phyloP scores from a whole-genome alignment of 2,113 vertebrate species.

The Hipposideros armiger region DNA sequence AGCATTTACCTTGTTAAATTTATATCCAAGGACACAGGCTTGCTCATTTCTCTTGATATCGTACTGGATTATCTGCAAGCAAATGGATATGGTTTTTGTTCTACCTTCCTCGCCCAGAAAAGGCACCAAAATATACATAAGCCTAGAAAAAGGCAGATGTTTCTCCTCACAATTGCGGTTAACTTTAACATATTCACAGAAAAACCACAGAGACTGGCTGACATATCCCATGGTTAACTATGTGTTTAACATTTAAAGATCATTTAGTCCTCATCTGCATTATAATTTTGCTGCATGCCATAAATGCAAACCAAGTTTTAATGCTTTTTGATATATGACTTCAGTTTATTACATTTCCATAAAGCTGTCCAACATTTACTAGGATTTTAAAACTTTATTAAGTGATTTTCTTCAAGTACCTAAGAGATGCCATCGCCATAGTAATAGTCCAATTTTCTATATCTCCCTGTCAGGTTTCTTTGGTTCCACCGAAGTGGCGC shows the following conservation, averaged over 20 bases:
- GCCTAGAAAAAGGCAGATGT: not conserved
- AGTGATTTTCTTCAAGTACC: constrained; percentile 81
- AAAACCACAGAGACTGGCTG: constrained; percentile 33
- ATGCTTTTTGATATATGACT: constrained; percentile 74
- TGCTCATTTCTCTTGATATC: constrained; percentile 18
- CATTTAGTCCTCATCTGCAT: constrained; percentile 80
- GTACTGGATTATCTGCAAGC: constrained; percentile 60
- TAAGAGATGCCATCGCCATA: constrained; percentile 79
- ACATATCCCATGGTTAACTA: constrained; percentile 67
- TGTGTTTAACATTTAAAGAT: constrained; percentile 81
- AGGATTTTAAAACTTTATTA: constrained; percentile 84
- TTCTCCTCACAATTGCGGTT: not conserved
- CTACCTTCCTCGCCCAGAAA: not conserved
- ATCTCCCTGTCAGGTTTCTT: constrained; percentile 82
- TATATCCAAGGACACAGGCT: not conserved
- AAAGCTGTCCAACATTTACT: constrained; percentile 84
- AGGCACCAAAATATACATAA: not conserved
- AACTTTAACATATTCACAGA: not conserved
- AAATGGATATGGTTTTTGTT: constrained; percentile 48
- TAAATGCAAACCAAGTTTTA: constrained; percentile 82
- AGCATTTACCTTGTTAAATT: constrained; percentile 27
- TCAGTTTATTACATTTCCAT: constrained; percentile 86
- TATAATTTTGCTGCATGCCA: constrained; percentile 79
- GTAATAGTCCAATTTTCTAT: constrained; percentile 78
- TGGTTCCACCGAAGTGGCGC: constrained; percentile 78